Evolutionary conservation across 2,888 invertebrate genomes (phyloP), one percentile per base, ranked within the genome.

Genomic region (Eupsilia transversa): DNA sequence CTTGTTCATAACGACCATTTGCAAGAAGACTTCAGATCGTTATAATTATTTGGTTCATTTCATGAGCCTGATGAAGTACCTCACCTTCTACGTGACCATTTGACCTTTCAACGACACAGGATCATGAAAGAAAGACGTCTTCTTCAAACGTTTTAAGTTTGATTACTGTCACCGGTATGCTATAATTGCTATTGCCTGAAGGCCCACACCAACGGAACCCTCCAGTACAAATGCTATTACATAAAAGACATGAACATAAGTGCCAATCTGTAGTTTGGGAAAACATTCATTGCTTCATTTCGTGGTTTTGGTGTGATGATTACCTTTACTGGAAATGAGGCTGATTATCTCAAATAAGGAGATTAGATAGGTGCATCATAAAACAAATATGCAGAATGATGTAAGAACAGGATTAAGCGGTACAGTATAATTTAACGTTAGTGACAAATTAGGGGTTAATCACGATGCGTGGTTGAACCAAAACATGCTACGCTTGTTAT

Each of bases 191-290:
- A 61, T 61, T 41, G 41, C 49, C 14, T 27, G n/a, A 57, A 61
- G 33, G 27, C 27, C 35, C n/a, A 49, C 27, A 38, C 35, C 49
- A 49, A 41, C 35, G 35, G 46, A 35, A 35, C 46, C 46, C 76
- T 46, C 38, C 27, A 33, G 17, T 61, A 41, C 33, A 20, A 69
- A 76, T 78, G 46, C 71, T 70, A 61, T n/a, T n/a, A n/a, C n/a
- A 54, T 76, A 46, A 78, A 38, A 46, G 33, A 33, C 49, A 71
- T 79, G 35, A 52, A 43, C n/a, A 43, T 64, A 38, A 79, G 41
- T 56, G n/a, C 49, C 54, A 41, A 49, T 49, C 41, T 43, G 38
- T 57, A 63, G 33, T 63, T 63, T 33, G 14, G n/a, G 30, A 33
- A 46, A 43, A 67, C 43, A 52, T 60, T 49, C 17, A 77, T 76